These are phyloP conservation scores for Phenganax subtilis DNA, from an alignment of 92 coral and sea anemone genomes.

Conservation along the genomic window DNA sequence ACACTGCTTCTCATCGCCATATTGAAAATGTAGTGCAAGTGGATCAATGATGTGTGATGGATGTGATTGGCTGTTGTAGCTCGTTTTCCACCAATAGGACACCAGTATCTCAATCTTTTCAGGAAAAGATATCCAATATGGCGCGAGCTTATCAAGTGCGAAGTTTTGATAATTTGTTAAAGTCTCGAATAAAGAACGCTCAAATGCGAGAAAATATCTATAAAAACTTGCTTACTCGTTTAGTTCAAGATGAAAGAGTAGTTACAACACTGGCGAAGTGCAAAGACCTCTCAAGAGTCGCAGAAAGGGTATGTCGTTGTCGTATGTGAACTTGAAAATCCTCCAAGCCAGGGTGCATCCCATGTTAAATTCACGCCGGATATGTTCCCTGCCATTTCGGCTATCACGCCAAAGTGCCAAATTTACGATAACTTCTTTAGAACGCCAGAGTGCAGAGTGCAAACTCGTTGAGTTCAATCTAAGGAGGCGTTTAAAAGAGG, in stretches of 20 bases:
- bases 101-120: neutral
- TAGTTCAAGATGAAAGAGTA: slow-evolving; percentile 92
- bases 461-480: no score
- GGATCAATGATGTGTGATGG: neutral
- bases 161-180: slow-evolving; percentile 76
- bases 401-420: no score
- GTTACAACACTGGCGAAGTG: slow-evolving; percentile 93
- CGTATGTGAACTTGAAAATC: neutral
- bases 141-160: slow-evolving; percentile 87
- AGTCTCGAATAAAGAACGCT: slow-evolving; percentile 75
- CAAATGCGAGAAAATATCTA: slow-evolving; percentile 76
- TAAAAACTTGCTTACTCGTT: slow-evolving; percentile 85
- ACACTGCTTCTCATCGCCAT: slow-evolving; percentile 16
- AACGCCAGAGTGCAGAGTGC: no score
- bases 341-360: no score
- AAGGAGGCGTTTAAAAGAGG: no score
- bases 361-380: no score
- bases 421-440: no score
- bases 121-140: slow-evolving; percentile 55
- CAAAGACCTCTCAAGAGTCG: slow-evolving; percentile 92
- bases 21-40: neutral
- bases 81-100: neutral
- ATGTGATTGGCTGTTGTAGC: slow-evolving; percentile 14
- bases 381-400: no score
- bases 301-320: slow-evolving; percentile 71